Evolutionary conservation across 35 echinoderm and acorn worm genomes (phyloP).

Genomic region (Lytechinus variegatus): DNA sequence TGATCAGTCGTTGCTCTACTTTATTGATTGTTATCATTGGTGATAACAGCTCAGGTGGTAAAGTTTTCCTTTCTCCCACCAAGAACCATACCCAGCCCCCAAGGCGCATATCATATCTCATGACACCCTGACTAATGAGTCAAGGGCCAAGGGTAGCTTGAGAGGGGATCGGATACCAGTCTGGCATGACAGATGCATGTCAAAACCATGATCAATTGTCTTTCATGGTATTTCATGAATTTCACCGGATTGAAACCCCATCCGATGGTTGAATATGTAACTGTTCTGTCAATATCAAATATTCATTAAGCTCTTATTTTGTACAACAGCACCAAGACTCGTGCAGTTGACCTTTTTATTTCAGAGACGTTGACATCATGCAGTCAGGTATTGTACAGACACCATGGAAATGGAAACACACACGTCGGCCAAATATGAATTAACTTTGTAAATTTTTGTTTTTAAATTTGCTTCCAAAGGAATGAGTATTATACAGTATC

Average conservation of each 20-base stretch:
- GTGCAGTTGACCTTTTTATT: neutral
- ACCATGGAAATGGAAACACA: too few relatives aligned
- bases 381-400: too few relatives aligned
- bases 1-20: neutral
- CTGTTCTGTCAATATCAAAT: neutral
- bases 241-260: neutral
- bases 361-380: neutral
- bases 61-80: neutral
- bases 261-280: neutral
- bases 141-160: constrained; percentile 35
- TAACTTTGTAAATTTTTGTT: too few relatives aligned
- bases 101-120: constrained; percentile 15
- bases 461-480: too few relatives aligned
- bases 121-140: constrained; percentile 30
- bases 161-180: constrained; percentile 20
- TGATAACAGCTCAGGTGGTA: constrained; percentile 17
- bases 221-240: constrained; percentile 7
- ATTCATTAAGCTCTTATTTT: neutral
- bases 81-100: neutral
- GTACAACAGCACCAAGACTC: neutral
- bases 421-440: too few relatives aligned
- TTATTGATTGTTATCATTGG: neutral
- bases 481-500: too few relatives aligned
- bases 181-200: neutral
- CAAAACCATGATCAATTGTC: constrained; percentile 9